Conservation (phyloP, 2,113 vertebrate genomes). For the Neolamprologus modestus region DNA sequence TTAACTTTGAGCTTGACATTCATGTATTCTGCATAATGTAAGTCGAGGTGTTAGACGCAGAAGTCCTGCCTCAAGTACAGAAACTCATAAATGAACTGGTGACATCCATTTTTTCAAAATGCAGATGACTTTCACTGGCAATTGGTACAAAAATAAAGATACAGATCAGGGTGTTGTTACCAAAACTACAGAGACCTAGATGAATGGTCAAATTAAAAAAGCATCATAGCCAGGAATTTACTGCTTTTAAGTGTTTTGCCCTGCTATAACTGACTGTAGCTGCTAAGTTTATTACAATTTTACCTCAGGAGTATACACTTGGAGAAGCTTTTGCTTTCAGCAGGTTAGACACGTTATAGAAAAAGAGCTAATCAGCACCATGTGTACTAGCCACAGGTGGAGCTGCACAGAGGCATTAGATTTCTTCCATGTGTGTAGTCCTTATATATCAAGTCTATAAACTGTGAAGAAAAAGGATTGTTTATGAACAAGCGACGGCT, state of each 20-base stretch:
- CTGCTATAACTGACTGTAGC: background rate
- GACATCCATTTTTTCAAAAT: background rate
- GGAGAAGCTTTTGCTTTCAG: background rate
- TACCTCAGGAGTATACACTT: background rate
- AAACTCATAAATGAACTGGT: background rate
- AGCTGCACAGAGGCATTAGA: background rate
- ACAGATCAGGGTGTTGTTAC: background rate
- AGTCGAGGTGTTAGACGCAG: accelerated
- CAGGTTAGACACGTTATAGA: background rate
- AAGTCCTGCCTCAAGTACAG: background rate
- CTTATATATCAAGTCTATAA: background rate
- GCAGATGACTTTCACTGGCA: background rate
- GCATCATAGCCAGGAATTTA: background rate
- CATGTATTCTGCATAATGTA: background rate
- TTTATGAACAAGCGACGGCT: background rate
- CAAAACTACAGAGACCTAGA: background rate
- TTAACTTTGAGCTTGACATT: background rate
- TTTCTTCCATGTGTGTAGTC: background rate
- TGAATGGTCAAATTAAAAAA: background rate
- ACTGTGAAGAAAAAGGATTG: background rate
- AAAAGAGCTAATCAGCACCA: background rate
- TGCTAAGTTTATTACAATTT: background rate
- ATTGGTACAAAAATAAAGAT: background rate
- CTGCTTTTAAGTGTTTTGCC: background rate
- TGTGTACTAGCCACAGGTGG: constrained; percentile 1